A percentile compares a stretch with the other conserved stretches of the same genome.
These are phyloP conservation scores for Megathymus violae DNA, from an alignment of 1,140 invertebrate genomes.

Conservation along the genomic window DNA sequence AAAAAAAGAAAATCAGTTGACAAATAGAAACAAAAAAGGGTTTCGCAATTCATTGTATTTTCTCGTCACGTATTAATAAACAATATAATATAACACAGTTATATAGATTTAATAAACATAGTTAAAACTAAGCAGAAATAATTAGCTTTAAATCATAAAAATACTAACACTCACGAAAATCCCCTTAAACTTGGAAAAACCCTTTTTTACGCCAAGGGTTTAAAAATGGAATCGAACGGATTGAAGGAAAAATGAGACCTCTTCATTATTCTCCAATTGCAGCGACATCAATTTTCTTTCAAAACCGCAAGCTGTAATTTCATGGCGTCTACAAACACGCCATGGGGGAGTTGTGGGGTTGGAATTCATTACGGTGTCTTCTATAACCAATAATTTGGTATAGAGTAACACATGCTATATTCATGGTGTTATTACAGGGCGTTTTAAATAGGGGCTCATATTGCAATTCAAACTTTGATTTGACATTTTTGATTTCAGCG, in stretches of 20 bases:
- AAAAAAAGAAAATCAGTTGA: too few species aligned
- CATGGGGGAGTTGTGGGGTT: conserved; percentile 37
- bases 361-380: conserved; percentile 43
- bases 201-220: too few species aligned
- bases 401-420: conserved; percentile 27
- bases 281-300: conserved; percentile 36
- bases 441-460: conserved; percentile 13
- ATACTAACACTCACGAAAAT: too few species aligned
- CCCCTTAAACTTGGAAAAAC: too few species aligned
- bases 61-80: too few species aligned
- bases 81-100: too few species aligned
- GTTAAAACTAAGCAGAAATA: too few species aligned
- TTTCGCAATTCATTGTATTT: too few species aligned
- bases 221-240: too few species aligned
- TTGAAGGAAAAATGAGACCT: conserved; percentile 18
- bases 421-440: conserved; percentile 30
- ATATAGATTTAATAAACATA: too few species aligned
- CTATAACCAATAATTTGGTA: conserved; percentile 44
- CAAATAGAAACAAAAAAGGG: too few species aligned
- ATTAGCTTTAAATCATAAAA: too few species aligned
- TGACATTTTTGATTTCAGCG: conserved; percentile 30
- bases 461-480: conserved; percentile 19
- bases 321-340: conserved; percentile 38
- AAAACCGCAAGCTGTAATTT: conserved; percentile 45
- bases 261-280: conserved; percentile 20